phyloP scores from a whole-genome alignment of 2,888 invertebrate genomes.

The Leptopterna dolabrata region DNA sequence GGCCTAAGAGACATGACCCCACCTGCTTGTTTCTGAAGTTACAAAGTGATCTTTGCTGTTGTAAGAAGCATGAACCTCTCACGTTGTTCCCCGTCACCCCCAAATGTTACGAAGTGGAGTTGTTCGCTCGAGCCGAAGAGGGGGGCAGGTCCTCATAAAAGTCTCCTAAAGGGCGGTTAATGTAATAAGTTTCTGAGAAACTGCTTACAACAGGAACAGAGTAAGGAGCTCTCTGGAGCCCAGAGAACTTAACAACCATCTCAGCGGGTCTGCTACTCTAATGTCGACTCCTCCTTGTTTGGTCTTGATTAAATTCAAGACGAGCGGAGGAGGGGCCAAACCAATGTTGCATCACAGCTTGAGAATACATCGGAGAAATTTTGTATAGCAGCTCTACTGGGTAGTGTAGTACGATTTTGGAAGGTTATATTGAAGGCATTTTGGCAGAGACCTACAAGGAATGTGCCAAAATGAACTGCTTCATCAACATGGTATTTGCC shows the following conservation, averaged over 20 bases:
- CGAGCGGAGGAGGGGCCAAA: not conserved
- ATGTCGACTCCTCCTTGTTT: not conserved
- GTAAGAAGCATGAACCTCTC: not conserved
- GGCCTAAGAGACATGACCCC: not conserved
- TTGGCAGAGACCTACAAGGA: too few species aligned
- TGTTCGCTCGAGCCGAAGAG: not conserved
- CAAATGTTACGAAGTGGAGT: not conserved
- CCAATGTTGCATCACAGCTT: not conserved
- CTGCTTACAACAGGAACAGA: not conserved
- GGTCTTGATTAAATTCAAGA: not conserved
- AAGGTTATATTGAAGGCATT: too few species aligned
- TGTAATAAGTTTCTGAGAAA: conserved; percentile 11
- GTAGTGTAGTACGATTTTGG: too few species aligned
- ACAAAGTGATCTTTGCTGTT: not conserved
- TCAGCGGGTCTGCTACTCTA: not conserved
- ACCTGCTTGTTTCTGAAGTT: not conserved
- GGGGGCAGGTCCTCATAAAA: not conserved
- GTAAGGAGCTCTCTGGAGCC: not conserved
- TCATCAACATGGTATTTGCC: too few species aligned
- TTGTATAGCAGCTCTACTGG: not conserved
- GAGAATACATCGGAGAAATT: not conserved
- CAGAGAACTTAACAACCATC: not conserved
- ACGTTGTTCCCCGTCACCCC: not conserved
- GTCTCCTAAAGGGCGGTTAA: not conserved
- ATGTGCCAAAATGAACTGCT: too few species aligned